A percentile compares a stretch with the other conserved stretches of the same genome.
Evolutionary conservation across 2,888 invertebrate species (phyloP).

Genomic region (Agrilus mali): DNA sequence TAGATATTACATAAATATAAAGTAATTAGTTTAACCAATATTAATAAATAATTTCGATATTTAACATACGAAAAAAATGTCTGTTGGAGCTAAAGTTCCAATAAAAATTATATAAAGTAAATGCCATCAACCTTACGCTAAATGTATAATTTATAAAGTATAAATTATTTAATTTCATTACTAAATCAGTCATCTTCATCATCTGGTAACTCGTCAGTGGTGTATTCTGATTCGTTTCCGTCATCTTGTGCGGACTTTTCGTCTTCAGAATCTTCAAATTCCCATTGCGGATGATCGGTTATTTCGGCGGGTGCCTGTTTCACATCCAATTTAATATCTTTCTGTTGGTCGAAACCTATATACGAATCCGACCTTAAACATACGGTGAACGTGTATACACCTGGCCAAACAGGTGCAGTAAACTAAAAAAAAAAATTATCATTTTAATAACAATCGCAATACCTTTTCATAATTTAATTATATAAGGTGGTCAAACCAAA

Average conservation of each 20-base stretch:
- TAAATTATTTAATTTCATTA: slow-evolving; percentile 15
- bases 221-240: slow-evolving; percentile 53
- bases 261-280: slow-evolving; percentile 86
- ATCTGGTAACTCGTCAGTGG: slow-evolving; percentile 54
- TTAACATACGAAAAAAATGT: too few relatives aligned
- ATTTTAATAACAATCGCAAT: background rate
- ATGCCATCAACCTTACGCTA: slow-evolving; percentile 4
- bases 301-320: slow-evolving; percentile 89
- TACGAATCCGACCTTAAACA: slow-evolving; percentile 95
- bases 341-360: slow-evolving; percentile 89
- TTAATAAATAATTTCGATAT: too few relatives aligned
- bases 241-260: slow-evolving; percentile 45
- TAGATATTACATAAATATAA: too few relatives aligned
- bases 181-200: slow-evolving; percentile 27
- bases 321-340: slow-evolving; percentile 93
- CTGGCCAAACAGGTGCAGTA: slow-evolving; percentile 90
- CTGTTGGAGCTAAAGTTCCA: too few relatives aligned
- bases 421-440: slow-evolving; percentile 40
- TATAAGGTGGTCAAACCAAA: too few relatives aligned
- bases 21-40: too few relatives aligned
- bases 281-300: slow-evolving; percentile 95
- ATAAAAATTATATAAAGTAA: slow-evolving; percentile 2
- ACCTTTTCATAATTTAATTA: too few relatives aligned
- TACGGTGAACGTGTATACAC: slow-evolving; percentile 84
- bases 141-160: slow-evolving; percentile 1